phyloP scores from a whole-genome alignment of 2,888 invertebrate species.

The Sarcophaga caerulescens region DNA sequence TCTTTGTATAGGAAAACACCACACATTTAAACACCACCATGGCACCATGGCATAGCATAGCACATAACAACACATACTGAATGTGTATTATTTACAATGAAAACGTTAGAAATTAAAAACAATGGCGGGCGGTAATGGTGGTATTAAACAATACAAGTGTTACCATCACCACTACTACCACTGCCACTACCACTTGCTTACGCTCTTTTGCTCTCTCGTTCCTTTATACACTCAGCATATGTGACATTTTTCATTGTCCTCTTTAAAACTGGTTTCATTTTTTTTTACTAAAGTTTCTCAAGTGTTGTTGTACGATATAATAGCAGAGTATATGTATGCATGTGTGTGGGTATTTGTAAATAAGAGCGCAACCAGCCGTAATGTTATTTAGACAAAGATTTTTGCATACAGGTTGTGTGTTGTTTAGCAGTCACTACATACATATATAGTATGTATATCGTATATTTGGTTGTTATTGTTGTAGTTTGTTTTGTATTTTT shows the following conservation, averaged over 20 bases:
- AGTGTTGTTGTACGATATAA: not conserved
- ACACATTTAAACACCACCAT: slow-evolving; percentile 32
- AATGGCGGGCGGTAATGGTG: slow-evolving; percentile 20
- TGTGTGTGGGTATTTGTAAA: slow-evolving; percentile 35
- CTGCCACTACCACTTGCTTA: not conserved
- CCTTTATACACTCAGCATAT: not conserved
- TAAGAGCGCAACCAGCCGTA: slow-evolving; percentile 11
- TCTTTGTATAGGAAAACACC: not conserved
- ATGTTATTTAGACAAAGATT: slow-evolving; percentile 57
- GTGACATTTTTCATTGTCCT: slow-evolving; percentile 49
- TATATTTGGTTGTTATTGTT: not conserved
- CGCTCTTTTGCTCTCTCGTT: not conserved
- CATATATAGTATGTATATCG: no score
- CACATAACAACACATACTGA: not conserved
- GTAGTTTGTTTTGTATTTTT: no score
- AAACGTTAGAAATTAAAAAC: slow-evolving; percentile 12
- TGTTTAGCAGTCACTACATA: not conserved
- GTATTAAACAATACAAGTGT: slow-evolving; percentile 26
- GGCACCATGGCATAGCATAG: not conserved
- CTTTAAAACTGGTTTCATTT: not conserved
- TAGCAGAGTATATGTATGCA: not conserved
- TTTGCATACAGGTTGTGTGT: slow-evolving; percentile 5
- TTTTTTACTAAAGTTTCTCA: not conserved
- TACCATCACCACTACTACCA: not conserved
- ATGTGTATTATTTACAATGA: not conserved